Conservation (phyloP, 2,113 vertebrate species). For the Serinus canaria region DNA sequence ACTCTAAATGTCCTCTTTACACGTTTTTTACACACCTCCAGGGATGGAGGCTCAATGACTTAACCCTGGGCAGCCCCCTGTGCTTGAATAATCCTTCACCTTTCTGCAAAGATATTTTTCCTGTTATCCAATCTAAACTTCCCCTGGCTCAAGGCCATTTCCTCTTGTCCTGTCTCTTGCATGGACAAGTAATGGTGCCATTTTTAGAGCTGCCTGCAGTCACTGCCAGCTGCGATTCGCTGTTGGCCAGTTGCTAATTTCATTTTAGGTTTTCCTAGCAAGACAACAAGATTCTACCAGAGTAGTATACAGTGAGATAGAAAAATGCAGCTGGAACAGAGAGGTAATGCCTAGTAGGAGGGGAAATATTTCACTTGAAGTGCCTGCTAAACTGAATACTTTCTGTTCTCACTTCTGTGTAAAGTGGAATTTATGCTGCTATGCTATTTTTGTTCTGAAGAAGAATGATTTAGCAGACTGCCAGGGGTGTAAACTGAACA, state of each 20-base stretch:
- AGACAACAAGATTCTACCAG: not conserved
- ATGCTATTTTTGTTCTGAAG: not conserved
- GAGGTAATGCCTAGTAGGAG: not conserved
- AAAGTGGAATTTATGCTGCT: not conserved
- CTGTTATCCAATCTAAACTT: not conserved
- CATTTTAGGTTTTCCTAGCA: not conserved
- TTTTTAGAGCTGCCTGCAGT: not conserved
- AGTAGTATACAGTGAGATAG: not conserved
- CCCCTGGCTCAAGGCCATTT: not conserved
- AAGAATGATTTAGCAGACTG: not conserved
- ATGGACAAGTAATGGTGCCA: not conserved
- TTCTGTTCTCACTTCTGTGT: not conserved
- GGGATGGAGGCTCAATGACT: not conserved
- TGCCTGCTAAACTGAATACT: not conserved
- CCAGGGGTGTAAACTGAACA: not conserved
- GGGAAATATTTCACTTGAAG: not conserved
- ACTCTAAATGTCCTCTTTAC: not conserved
- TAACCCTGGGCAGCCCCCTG: not conserved
- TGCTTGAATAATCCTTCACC: not conserved
- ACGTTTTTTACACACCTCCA: fast-evolving
- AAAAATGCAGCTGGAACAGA: not conserved
- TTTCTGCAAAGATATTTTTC: not conserved
- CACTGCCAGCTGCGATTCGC: not conserved
- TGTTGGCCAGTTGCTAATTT: not conserved
- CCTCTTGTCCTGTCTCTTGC: not conserved